Conservation (phyloP, 1,140 invertebrate genomes). For the Lerema accius region DNA sequence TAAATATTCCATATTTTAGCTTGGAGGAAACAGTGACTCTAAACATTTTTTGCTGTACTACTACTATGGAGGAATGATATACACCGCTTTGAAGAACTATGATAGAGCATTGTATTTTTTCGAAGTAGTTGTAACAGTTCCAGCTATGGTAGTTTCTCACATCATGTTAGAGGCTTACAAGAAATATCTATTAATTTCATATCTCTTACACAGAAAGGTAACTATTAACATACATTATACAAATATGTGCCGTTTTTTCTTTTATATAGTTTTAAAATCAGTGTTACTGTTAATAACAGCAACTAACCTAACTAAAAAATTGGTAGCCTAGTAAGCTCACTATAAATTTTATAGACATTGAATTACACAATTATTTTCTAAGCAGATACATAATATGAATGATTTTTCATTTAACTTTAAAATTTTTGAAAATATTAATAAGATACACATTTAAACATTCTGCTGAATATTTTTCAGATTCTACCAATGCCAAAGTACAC, state of each 20-base stretch:
- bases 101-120: conserved; percentile 96
- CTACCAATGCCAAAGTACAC: conserved; percentile 94
- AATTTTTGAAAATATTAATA: too few species aligned
- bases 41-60: conserved; percentile 97
- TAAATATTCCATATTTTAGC: conserved; percentile 59
- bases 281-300: too few species aligned
- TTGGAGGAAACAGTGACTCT: conserved; percentile 92
- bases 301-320: too few species aligned
- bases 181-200: conserved; percentile 96
- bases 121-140: conserved; percentile 96
- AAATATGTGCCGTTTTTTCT: too few species aligned
- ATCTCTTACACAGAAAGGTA: conserved; percentile 96
- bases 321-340: too few species aligned
- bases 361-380: too few species aligned
- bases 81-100: conserved; percentile 95
- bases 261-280: too few species aligned
- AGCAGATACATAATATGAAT: too few species aligned
- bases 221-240: conserved; percentile 33
- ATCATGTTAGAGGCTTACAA: conserved; percentile 99
- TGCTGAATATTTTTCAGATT: conserved; percentile 81
- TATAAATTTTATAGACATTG: too few species aligned
- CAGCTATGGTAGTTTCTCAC: conserved; percentile 95
- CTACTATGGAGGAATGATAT: conserved; percentile 99
- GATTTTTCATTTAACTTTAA: too few species aligned
- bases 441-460: too few species aligned